phyloP scores from a whole-genome alignment of 2,888 invertebrate species.

The Cryptocheilus praepositus region DNA sequence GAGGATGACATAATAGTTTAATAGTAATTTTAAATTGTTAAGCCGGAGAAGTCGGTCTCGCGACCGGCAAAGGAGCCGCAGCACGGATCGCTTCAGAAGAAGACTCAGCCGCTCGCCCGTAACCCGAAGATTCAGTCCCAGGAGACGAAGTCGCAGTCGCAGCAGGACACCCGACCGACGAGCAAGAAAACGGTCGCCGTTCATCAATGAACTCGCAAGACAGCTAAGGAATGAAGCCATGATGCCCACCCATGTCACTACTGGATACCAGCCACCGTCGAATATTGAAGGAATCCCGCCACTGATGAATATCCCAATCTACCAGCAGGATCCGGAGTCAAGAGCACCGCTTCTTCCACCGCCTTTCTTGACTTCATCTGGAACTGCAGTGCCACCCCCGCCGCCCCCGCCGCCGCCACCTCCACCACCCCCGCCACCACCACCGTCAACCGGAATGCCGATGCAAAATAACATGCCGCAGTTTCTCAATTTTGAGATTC shows the following conservation, averaged over 20 bases:
- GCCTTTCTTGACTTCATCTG: conserved; percentile 46
- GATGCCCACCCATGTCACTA: conserved; percentile 36
- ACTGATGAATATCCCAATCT: conserved; percentile 35
- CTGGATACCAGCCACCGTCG: conserved; percentile 36
- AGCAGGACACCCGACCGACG: conserved; percentile 65
- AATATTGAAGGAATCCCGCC: conserved; percentile 54
- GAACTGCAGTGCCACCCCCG: conserved; percentile 28
- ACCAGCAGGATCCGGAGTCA: conserved; percentile 36
- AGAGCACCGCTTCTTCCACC: conserved; percentile 31
- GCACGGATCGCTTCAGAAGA: conserved; percentile 61
- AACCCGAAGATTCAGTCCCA: conserved; percentile 55
- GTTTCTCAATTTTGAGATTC: conserved; percentile 61
- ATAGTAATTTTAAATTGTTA: conserved; percentile 49
- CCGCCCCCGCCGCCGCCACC: conserved; percentile 1
- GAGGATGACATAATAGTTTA: conserved; percentile 28
- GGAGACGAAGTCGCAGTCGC: conserved; percentile 60
- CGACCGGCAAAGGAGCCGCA: conserved; percentile 64
- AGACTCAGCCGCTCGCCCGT: conserved; percentile 68
- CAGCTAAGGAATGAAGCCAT: conserved; percentile 65
- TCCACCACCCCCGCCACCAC: conserved; percentile 25
- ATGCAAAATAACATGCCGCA: conserved; percentile 37
- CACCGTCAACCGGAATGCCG: conserved; percentile 29
- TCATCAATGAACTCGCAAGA: conserved; percentile 70
- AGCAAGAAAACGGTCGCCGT: conserved; percentile 68
- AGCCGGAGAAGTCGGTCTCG: conserved; percentile 68